Percentiles rank a stretch among this genome's conserved stretches.
Evolutionary conservation across 2,113 vertebrate species (phyloP).

Genomic region (Oophaga pumilio): DNA sequence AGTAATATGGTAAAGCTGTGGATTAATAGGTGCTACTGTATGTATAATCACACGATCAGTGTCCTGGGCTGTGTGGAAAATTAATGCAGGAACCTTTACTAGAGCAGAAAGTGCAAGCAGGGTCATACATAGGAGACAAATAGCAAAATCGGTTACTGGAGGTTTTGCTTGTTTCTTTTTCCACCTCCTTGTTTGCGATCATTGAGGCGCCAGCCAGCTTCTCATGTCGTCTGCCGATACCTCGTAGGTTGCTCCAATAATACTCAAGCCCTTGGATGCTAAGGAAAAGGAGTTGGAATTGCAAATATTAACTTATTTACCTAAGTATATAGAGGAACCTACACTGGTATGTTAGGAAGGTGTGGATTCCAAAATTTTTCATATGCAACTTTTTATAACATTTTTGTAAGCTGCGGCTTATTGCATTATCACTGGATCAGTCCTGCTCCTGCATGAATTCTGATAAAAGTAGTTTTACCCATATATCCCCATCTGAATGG

Average conservation of each 20-base stretch:
- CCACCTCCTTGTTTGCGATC: neutral
- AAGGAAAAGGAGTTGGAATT: neutral
- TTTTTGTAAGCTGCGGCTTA: neutral
- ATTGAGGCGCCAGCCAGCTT: neutral
- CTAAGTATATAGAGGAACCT: no score
- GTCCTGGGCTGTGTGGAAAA: neutral
- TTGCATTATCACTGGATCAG: neutral
- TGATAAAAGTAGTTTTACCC: neutral
- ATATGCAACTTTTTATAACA: neutral
- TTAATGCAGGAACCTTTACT: neutral
- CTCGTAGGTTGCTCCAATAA: neutral
- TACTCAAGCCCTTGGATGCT: neutral
- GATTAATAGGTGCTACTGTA: slow-evolving; percentile 8
- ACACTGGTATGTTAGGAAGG: no score
- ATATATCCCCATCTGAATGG: no score
- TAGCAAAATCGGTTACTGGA: no score
- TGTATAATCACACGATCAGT: neutral
- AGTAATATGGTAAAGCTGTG: neutral
- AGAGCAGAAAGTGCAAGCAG: no score
- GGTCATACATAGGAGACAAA: no score
- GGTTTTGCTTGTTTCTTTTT: no score
- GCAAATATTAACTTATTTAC: neutral
- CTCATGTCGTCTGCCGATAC: neutral
- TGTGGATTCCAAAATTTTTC: no score
- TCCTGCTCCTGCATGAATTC: neutral